Percentiles rank a stretch among this genome's conserved stretches.
phyloP scores from a whole-genome alignment of 2,113 vertebrate species.

The Elaphurus davidianus region DNA sequence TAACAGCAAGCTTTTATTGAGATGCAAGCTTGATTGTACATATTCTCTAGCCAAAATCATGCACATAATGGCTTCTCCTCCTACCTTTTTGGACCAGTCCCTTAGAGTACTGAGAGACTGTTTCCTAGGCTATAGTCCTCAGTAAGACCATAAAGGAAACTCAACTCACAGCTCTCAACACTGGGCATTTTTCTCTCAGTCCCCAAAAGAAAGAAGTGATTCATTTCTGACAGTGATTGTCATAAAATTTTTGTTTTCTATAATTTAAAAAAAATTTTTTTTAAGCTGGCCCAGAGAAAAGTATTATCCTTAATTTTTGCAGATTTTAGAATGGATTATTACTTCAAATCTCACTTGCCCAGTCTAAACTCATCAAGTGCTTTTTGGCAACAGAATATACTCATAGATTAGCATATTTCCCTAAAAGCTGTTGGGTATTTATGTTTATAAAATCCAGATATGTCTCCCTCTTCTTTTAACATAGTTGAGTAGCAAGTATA shows the following conservation, averaged over 20 bases:
- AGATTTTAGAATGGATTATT: not conserved
- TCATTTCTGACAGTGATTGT: not conserved
- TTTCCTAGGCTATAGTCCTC: not conserved
- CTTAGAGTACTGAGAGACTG: not conserved
- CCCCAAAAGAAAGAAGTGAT: not conserved
- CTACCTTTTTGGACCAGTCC: not conserved
- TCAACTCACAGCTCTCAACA: not conserved
- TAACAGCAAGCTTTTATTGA: not conserved
- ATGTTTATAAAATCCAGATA: not conserved
- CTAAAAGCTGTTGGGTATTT: not conserved
- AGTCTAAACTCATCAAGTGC: not conserved
- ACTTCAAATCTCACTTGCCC: not conserved
- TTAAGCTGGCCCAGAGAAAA: not conserved
- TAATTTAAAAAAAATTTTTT: not conserved
- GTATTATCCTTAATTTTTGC: not conserved
- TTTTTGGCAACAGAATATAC: not conserved
- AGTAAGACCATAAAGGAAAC: not conserved
- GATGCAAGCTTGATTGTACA: not conserved
- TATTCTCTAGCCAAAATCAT: not conserved
- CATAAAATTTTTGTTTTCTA: not conserved
- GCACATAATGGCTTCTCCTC: not conserved
- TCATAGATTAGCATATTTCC: not conserved
- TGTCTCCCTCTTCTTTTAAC: not conserved
- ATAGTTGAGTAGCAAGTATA: not conserved
- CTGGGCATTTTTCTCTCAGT: not conserved